Evolutionary conservation across 2,797 vertebrate genomes (phyloP).

Genomic region (Anabacerthia variegaticeps): DNA sequence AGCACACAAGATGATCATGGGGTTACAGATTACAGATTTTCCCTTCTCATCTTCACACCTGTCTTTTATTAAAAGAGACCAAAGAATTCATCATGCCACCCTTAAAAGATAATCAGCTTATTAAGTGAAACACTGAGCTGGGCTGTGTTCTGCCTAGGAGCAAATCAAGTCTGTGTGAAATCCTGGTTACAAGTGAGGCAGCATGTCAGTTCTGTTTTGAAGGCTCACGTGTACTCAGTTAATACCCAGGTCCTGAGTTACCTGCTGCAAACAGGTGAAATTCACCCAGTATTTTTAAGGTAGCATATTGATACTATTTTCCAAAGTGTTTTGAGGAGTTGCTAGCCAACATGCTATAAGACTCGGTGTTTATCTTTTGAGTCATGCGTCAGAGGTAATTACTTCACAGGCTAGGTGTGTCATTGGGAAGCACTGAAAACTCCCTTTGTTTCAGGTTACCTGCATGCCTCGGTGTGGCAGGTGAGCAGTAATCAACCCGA

Average conservation of each 20-base stretch:
- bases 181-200: neutral
- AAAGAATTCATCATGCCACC: neutral
- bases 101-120: neutral
- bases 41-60: neutral
- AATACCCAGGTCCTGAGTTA: neutral
- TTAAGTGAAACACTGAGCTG: neutral
- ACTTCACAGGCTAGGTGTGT: constrained; percentile 74
- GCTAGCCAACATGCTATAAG: constrained; percentile 74
- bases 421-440: constrained; percentile 67
- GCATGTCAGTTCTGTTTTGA: neutral
- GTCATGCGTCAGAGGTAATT: constrained; percentile 68
- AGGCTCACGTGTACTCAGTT: neutral
- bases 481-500: constrained; percentile 13
- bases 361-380: constrained; percentile 68
- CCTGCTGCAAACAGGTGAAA: neutral
- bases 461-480: constrained; percentile 58
- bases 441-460: constrained; percentile 68
- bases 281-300: constrained; percentile 30
- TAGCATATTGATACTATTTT: constrained; percentile 1
- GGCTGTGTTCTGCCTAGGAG: neutral
- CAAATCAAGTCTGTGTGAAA: neutral
- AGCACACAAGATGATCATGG: neutral
- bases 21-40: neutral
- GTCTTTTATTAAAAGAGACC: neutral
- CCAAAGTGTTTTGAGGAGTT: constrained; percentile 71